phyloP scores from a whole-genome alignment of 2,888 invertebrate genomes.

The Agrotis segetum region DNA sequence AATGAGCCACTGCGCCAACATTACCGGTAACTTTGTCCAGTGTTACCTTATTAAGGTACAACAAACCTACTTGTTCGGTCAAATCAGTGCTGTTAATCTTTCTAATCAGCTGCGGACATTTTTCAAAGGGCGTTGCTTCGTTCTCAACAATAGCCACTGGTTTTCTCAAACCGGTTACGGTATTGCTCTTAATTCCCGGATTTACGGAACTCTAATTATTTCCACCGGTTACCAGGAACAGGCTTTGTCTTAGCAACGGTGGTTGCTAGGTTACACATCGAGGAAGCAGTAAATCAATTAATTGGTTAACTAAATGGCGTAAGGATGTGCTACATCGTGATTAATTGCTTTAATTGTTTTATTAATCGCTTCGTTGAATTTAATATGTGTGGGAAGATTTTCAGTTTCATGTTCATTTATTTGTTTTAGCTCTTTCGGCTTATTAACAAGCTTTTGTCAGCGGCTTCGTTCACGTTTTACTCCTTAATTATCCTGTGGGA shows the following conservation, averaged over 20 bases:
- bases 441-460: too few relatives aligned
- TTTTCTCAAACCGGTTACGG: background rate
- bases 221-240: background rate
- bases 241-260: background rate
- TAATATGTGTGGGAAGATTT: conserved; percentile 36
- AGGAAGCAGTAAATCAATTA: conserved; percentile 38
- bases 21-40: too few relatives aligned
- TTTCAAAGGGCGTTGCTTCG: too few relatives aligned
- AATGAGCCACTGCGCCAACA: too few relatives aligned
- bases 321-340: conserved; percentile 21
- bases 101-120: too few relatives aligned
- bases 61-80: too few relatives aligned
- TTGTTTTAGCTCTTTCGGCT: conserved; percentile 1
- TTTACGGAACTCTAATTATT: background rate
- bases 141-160: background rate
- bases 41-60: too few relatives aligned
- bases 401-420: background rate
- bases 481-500: too few relatives aligned
- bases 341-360: conserved; percentile 31
- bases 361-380: conserved; percentile 26
- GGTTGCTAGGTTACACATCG: conserved; percentile 33
- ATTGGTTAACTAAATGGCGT: conserved; percentile 19
- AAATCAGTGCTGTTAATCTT: too few relatives aligned
- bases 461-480: too few relatives aligned
- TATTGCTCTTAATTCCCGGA: background rate